Evolutionary conservation across 30 jellyfish, hydroid and myxozoan genomes (phyloP).

Genomic region (Hydractinia echinata): DNA sequence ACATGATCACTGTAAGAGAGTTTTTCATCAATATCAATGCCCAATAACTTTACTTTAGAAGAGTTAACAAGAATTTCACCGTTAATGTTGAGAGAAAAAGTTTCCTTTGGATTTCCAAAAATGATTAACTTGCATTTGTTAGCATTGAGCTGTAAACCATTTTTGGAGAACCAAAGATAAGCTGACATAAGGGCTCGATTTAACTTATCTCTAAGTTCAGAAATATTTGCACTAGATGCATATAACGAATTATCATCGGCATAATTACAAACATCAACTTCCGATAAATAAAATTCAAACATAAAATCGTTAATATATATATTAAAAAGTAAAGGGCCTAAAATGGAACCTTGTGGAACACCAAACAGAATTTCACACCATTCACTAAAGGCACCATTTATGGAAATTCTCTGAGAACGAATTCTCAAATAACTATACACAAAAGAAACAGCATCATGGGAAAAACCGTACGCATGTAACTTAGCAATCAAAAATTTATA

Average conservation of each 20-base stretch:
- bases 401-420: not conserved
- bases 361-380: constrained; percentile 1
- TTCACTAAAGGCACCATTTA: constrained; percentile 1
- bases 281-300: not conserved
- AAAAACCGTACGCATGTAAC: constrained; percentile 5
- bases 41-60: constrained; percentile 7
- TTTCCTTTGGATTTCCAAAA: constrained; percentile 7
- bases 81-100: not conserved
- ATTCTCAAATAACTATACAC: not conserved
- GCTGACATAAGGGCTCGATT: too few species aligned
- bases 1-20: too few species aligned
- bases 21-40: not conserved
- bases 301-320: not conserved
- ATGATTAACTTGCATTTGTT: constrained; percentile 7
- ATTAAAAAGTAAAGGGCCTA: too few species aligned
- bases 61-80: not conserved
- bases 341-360: too few species aligned
- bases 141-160: constrained; percentile 4
- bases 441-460: constrained; percentile 5
- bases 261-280: not conserved
- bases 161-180: constrained; percentile 5
- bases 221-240: not conserved
- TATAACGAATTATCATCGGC: constrained; percentile 1
- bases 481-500: constrained; percentile 2
- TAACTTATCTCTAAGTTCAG: not conserved